A percentile compares a stretch with the other conserved stretches of the same genome.
phyloP scores from a whole-genome alignment of 2,888 invertebrate species.

The Leucoma salicis region DNA sequence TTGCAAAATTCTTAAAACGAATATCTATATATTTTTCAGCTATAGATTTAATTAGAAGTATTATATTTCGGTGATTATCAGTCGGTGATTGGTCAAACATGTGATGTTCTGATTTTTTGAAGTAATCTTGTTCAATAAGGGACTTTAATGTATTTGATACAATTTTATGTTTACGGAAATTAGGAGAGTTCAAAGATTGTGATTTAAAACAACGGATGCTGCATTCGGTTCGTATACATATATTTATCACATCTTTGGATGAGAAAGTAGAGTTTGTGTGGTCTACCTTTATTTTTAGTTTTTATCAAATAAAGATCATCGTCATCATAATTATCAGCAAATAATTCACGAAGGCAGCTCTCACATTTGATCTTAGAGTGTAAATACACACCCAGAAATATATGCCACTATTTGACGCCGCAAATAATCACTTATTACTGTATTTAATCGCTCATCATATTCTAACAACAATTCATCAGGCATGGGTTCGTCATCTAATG shows the following conservation, averaged over 20 bases:
- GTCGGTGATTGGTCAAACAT: neutral
- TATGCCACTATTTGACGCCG: conserved; percentile 5
- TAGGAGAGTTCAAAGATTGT: neutral
- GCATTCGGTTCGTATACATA: conserved; percentile 1
- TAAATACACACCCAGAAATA: too few relatives aligned
- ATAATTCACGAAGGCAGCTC: neutral
- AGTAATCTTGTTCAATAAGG: neutral
- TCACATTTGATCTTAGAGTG: conserved; percentile 9
- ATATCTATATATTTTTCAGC: neutral
- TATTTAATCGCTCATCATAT: neutral
- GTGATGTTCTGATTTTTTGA: neutral
- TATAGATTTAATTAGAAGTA: neutral
- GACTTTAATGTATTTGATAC: neutral
- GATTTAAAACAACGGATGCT: neutral
- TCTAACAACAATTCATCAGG: conserved; percentile 6
- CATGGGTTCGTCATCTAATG: conserved; percentile 3
- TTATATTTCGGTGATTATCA: conserved; percentile 1
- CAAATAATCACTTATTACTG: conserved; percentile 5
- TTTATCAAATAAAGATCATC: neutral
- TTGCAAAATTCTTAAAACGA: neutral
- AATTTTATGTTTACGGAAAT: neutral
- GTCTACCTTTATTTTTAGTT: conserved; percentile 1
- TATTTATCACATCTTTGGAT: conserved; percentile 1
- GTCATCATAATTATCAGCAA: conserved; percentile 5
- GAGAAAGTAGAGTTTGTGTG: too few relatives aligned